phyloP scores from a whole-genome alignment of 2,113 vertebrate species.

The Sapajus apella region DNA sequence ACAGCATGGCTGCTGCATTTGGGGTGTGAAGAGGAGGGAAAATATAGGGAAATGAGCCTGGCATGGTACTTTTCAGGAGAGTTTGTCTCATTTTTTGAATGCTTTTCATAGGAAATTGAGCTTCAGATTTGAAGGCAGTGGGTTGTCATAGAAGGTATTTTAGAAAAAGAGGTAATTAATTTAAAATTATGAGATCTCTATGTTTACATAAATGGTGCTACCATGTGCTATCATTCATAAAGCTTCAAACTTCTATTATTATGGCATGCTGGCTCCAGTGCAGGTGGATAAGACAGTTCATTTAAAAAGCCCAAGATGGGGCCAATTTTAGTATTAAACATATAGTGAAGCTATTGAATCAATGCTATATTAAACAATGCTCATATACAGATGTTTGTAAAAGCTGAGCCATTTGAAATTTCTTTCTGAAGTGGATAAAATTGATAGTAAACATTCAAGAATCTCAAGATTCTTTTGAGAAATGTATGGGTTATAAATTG shows the following conservation, averaged over 20 bases:
- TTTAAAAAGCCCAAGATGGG: not conserved
- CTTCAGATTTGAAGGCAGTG: not conserved
- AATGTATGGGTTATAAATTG: not conserved
- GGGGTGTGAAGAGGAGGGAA: not conserved
- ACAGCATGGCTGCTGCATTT: not conserved
- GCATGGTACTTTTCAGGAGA: not conserved
- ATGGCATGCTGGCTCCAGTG: not conserved
- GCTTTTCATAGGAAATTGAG: not conserved
- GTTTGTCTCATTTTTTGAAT: not conserved
- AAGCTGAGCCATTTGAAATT: slow-evolving; percentile 1
- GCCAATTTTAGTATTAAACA: slow-evolving; percentile 1
- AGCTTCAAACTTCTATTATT: not conserved
- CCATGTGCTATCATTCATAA: not conserved
- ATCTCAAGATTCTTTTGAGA: not conserved
- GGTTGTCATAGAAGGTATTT: not conserved
- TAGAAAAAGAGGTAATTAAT: not conserved
- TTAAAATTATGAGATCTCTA: not conserved
- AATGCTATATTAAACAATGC: not conserved
- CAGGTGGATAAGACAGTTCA: not conserved
- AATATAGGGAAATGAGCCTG: not conserved
- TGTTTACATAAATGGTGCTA: not conserved
- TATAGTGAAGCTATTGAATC: not conserved
- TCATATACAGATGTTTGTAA: not conserved
- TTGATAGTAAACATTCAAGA: not conserved
- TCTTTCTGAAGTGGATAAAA: not conserved